Evolutionary conservation across 2,113 vertebrate species (phyloP).

Genomic region (Pteruthius melanotis): DNA sequence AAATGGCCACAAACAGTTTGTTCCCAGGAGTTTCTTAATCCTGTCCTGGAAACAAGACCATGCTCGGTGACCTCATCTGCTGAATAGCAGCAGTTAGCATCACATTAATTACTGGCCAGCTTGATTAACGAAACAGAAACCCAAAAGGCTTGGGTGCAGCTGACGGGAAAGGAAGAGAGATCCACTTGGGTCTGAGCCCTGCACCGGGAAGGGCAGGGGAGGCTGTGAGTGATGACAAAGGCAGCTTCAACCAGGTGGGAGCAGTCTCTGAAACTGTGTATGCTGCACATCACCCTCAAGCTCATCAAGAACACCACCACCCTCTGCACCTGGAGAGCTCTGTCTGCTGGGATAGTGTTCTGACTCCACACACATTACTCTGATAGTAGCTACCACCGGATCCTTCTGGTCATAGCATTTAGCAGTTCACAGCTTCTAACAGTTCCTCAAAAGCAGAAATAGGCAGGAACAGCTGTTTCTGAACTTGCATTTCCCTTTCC

Average conservation of each 20-base stretch:
- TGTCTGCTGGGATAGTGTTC: neutral
- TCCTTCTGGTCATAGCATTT: neutral
- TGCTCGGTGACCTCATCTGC: neutral
- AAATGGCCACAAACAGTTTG: neutral
- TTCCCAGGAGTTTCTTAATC: slow-evolving; percentile 49
- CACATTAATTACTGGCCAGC: slow-evolving; percentile 18
- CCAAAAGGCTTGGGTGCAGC: neutral
- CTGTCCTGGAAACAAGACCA: slow-evolving; percentile 7
- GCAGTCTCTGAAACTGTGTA: neutral
- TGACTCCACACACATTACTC: neutral
- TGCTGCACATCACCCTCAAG: neutral
- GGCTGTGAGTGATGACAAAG: neutral
- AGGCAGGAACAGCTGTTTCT: neutral
- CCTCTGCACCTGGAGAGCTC: neutral
- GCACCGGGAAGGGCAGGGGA: neutral
- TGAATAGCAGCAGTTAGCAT: slow-evolving; percentile 18
- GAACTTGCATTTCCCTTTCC: neutral
- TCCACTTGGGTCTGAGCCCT: accelerated
- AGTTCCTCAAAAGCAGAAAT: neutral
- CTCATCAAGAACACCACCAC: neutral
- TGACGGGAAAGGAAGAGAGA: neutral
- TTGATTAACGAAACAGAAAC: neutral
- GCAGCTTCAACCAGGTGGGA: neutral
- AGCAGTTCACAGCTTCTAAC: neutral
- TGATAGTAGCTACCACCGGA: neutral